A percentile compares a stretch with the other conserved stretches of the same genome.
phyloP scores from a whole-genome alignment of 2,797 vertebrate species.

The Manis crassicaudata region DNA sequence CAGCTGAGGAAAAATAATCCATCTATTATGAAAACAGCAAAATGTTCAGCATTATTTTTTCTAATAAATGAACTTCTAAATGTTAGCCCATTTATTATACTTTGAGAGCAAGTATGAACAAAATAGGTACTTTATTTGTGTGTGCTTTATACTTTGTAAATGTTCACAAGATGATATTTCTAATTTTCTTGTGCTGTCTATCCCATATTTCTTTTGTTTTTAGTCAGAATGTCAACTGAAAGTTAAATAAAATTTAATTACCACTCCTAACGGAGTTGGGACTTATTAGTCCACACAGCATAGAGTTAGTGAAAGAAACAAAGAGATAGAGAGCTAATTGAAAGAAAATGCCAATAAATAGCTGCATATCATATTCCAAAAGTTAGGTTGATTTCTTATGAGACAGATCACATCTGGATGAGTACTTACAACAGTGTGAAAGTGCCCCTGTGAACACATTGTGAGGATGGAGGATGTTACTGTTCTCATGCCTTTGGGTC shows the following conservation, averaged over 20 bases:
- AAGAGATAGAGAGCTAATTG: not conserved
- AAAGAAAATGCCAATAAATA: not conserved
- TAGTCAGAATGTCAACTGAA: not conserved
- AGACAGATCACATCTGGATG: not conserved
- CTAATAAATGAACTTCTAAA: not conserved
- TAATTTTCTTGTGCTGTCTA: not conserved
- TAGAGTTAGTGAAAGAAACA: fast-evolving
- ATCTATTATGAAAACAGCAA: not conserved
- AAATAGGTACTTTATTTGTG: not conserved
- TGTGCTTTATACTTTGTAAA: not conserved
- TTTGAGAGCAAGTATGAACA: not conserved
- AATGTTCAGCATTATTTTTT: not conserved
- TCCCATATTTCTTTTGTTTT: not conserved
- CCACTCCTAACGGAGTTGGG: not conserved
- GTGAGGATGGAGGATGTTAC: not conserved
- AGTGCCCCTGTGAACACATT: not conserved
- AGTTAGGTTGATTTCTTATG: not conserved
- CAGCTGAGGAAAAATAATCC: not conserved
- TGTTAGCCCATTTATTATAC: not conserved
- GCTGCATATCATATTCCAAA: not conserved
- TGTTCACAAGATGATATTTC: not conserved
- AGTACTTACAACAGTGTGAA: not conserved
- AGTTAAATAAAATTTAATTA: not conserved
- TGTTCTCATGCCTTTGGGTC: not conserved
- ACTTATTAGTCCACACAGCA: not conserved